Evolutionary conservation across 1,140 invertebrate genomes (phyloP), one percentile per base, ranked within the genome.

Genomic region (Ctenoplectra terminalis): DNA sequence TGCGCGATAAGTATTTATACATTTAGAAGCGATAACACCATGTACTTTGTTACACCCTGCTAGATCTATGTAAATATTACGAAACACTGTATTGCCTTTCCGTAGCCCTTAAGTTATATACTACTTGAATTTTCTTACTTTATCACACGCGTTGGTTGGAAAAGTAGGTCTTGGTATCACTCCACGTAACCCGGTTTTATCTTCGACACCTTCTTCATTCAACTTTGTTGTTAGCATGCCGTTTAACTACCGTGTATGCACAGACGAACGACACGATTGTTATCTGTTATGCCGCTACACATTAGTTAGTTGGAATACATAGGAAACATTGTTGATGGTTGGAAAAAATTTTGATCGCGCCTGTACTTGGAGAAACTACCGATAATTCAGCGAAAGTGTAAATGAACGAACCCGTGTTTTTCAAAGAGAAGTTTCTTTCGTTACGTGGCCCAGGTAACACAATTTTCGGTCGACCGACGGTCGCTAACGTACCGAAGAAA

Each of bases 11-110:
- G 63, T 40, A 29, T 61, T n/a, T 29, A 34, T 52, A 72, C 76
- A 82, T 82, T 50, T 71, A 46, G 34, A 15, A 54, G 37, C 74
- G 84, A 85, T 86, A 87, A 85, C 67, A 37, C 6, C 46, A 67
- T 74, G 43, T 80, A 54, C 52, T 87, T 79, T 80, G 73, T 80
- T 82, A 69, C 61, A 74, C 56, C 56, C 67, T 69, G 34, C n/a
- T 74, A 67, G 40, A 56, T 69, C 61, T 75, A 81, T 46, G 48
- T 73, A 85, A 80, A 80, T 29, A 61, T 80, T 80, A 73, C 58
- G 77, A 72, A 40, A 80, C 4, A 26, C 7, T 34, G 11, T 52
- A 26, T 31, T 23, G 58, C 17, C 46, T 73, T 73, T n/a, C 50
- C 66, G 31, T 52, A 64, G 46, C 29, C 50, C 50, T 58, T 34